A percentile compares a stretch with the other conserved stretches of the same genome.
Conservation (phyloP, 2,113 vertebrate species). For the Apteryx owenii region DNA sequence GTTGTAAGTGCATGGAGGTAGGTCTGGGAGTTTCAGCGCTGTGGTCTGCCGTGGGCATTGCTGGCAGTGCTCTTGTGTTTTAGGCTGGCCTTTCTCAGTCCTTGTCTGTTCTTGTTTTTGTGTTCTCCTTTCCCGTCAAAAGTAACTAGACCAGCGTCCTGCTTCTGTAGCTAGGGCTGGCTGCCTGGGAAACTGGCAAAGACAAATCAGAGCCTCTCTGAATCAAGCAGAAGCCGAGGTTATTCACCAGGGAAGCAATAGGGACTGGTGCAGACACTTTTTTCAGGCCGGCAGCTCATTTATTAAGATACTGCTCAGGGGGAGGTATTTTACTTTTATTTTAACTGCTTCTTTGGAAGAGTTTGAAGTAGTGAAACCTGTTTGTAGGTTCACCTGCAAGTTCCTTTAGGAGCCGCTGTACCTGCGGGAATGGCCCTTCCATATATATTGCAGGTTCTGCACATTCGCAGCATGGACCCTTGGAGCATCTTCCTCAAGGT, state of each 20-base stretch:
- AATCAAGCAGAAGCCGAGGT: background rate
- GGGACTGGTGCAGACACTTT: background rate
- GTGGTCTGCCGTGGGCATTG: background rate
- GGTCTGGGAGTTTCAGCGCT: background rate
- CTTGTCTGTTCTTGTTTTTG: background rate
- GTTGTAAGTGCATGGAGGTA: background rate
- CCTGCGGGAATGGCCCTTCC: background rate
- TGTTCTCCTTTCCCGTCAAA: background rate
- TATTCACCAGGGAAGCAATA: background rate
- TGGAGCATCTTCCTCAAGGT: background rate
- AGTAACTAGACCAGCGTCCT: background rate
- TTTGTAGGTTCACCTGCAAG: background rate
- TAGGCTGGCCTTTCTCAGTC: background rate
- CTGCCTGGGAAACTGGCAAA: background rate
- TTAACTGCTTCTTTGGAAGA: background rate
- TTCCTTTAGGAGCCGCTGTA: background rate
- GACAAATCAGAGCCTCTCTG: background rate
- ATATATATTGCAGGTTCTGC: background rate
- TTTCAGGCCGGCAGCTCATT: background rate
- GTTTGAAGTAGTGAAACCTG: background rate
- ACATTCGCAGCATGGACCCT: background rate
- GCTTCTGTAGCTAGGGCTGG: background rate
- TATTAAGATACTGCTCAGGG: background rate
- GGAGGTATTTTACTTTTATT: background rate
- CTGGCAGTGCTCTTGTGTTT: background rate